Evolutionary conservation across 2,113 vertebrate species (phyloP).

Genomic region (Saiga tatarica): DNA sequence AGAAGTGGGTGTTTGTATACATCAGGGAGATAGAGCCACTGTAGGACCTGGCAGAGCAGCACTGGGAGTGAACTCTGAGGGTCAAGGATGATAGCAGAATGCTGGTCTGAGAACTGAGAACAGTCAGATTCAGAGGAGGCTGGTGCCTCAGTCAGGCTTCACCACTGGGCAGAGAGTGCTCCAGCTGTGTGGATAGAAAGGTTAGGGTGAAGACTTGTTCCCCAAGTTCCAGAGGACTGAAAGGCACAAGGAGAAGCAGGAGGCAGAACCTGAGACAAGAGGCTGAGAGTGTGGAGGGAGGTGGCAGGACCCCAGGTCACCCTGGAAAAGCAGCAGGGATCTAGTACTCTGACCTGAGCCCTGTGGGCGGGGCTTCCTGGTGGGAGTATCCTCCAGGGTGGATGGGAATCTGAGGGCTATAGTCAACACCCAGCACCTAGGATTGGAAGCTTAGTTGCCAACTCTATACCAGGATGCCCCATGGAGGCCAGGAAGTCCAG

Average conservation of each 20-base stretch:
- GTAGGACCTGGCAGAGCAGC: background rate
- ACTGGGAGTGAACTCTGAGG: background rate
- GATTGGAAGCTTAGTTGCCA: background rate
- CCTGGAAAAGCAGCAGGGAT: background rate
- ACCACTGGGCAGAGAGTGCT: background rate
- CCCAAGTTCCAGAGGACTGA: background rate
- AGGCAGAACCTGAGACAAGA: background rate
- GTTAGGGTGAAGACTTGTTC: background rate
- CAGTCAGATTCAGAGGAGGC: background rate
- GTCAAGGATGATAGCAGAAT: background rate
- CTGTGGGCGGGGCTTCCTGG: background rate
- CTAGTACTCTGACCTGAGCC: background rate
- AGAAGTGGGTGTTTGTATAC: too few species aligned
- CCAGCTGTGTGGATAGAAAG: background rate
- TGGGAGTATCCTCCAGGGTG: too few species aligned
- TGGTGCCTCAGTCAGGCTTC: background rate
- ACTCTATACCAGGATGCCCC: background rate
- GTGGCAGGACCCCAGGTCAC: background rate
- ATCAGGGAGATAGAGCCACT: background rate
- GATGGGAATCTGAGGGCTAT: background rate
- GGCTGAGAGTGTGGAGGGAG: background rate
- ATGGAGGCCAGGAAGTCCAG: background rate
- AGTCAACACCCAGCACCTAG: too few species aligned
- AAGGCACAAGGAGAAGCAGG: background rate
- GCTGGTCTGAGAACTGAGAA: background rate